A percentile compares a stretch with the other conserved stretches of the same genome.
phyloP scores from a whole-genome alignment of 2,113 vertebrate genomes.

The Tympanuchus pallidicinctus region DNA sequence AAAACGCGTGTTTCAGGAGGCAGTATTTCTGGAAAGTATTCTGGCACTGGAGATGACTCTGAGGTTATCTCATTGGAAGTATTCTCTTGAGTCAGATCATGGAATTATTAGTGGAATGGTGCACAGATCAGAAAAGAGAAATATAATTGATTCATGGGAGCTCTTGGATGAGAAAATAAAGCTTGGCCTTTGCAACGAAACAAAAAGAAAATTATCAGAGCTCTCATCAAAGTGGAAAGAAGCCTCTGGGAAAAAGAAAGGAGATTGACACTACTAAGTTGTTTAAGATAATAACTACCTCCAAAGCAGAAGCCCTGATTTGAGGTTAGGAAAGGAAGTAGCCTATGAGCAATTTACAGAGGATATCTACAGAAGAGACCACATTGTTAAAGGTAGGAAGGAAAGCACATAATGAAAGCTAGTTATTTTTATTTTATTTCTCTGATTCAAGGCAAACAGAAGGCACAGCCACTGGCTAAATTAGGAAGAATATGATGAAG shows the following conservation, averaged over 20 bases:
- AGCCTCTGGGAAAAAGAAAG: constrained; percentile 58
- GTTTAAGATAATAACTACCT: constrained; percentile 72
- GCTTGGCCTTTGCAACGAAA: constrained; percentile 7
- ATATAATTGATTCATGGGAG: constrained; percentile 6
- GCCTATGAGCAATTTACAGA: constrained; percentile 68
- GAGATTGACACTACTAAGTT: constrained; percentile 68
- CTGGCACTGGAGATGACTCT: background rate
- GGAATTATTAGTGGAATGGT: constrained; percentile 3
- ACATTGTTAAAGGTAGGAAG: constrained; percentile 51
- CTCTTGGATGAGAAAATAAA: background rate
- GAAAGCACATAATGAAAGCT: constrained; percentile 37
- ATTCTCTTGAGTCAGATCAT: background rate
- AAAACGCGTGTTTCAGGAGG: constrained; percentile 10
- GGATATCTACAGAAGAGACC: constrained; percentile 58
- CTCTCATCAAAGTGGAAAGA: constrained; percentile 59
- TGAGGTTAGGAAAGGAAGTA: constrained; percentile 68
- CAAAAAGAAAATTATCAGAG: constrained; percentile 51
- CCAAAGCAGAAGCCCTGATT: constrained; percentile 48
- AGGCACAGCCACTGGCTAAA: constrained; percentile 64
- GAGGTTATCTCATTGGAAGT: background rate
- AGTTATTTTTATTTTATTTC: constrained; percentile 56
- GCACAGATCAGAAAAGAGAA: constrained; percentile 13
- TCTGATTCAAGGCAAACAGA: constrained; percentile 68
- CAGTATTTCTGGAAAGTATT: constrained; percentile 17
- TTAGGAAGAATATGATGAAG: constrained; percentile 62